Conservation (phyloP, 2,113 vertebrate genomes). For the Upupa epops region DNA sequence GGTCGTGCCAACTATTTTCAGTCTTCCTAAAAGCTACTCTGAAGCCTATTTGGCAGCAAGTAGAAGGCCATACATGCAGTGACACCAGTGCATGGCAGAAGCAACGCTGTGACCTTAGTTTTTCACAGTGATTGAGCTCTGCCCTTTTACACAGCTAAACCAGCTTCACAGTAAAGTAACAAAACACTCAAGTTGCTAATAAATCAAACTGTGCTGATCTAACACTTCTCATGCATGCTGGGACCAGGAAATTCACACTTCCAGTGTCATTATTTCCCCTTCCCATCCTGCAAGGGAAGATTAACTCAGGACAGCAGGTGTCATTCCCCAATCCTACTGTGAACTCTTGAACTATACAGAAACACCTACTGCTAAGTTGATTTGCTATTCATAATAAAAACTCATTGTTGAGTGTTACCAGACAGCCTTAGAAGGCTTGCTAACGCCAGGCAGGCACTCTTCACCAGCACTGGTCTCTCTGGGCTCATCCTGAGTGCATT, state of each 20-base stretch:
- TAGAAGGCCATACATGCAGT: neutral
- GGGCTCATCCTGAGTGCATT: conserved; percentile 37
- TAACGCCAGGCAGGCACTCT: conserved; percentile 64
- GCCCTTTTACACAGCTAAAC: neutral
- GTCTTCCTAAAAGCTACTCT: neutral
- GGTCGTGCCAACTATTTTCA: neutral
- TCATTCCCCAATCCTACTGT: neutral
- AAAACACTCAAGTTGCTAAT: neutral
- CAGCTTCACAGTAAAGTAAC: neutral
- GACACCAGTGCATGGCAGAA: neutral
- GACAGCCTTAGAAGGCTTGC: conserved; percentile 71
- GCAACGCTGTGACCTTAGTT: neutral
- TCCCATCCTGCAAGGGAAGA: neutral
- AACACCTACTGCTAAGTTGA: neutral
- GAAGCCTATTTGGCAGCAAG: neutral
- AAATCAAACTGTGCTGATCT: neutral
- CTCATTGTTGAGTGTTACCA: conserved; percentile 56
- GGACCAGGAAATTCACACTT: neutral
- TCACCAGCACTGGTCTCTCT: conserved; percentile 59
- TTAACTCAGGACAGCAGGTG: neutral
- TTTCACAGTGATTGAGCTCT: neutral
- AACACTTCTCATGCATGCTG: neutral
- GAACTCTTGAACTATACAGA: neutral
- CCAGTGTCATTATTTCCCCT: neutral
- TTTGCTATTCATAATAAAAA: neutral